Evolutionary conservation across 2,888 invertebrate species (phyloP).

Genomic region (Drosophila koepferae): DNA sequence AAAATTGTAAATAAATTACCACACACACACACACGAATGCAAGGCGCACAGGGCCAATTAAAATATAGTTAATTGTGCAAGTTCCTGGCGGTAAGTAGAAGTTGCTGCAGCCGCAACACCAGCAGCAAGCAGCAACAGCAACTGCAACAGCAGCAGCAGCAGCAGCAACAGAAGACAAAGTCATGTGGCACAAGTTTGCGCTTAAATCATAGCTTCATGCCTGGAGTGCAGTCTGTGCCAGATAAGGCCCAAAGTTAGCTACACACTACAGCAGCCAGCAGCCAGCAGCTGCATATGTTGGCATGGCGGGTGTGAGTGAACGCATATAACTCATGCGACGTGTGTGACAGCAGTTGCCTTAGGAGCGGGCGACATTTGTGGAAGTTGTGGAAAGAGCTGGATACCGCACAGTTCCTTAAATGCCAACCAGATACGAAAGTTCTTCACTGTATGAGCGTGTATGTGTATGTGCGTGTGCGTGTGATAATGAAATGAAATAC

Average conservation of each 20-base stretch:
- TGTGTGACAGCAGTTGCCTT: conserved; percentile 61
- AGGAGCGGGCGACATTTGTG: conserved; percentile 37
- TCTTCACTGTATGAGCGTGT: conserved; percentile 10
- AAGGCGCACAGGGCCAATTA: conserved; percentile 53
- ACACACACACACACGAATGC: conserved; percentile 3
- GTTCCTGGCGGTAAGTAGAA: conserved; percentile 58
- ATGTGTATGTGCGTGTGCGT: conserved; percentile 6
- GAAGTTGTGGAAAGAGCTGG: conserved; percentile 18
- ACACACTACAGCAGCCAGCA: conserved; percentile 20
- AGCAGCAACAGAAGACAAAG: conserved; percentile 42
- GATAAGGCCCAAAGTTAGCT: conserved; percentile 66
- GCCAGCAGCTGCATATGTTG: conserved; percentile 7
- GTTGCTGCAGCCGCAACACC: conserved; percentile 26
- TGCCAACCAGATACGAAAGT: conserved; percentile 40
- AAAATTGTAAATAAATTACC: conserved; percentile 69
- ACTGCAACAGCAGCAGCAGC: neutral
- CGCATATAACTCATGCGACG: conserved; percentile 67
- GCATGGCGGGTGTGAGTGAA: conserved; percentile 11
- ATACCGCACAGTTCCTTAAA: conserved; percentile 24
- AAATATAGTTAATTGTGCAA: conserved; percentile 68
- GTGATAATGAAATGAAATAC: conserved; percentile 53
- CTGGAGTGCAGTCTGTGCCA: conserved; percentile 65
- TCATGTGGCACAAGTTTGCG: conserved; percentile 61
- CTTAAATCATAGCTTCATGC: conserved; percentile 67
- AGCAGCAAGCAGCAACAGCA: conserved; percentile 15